Base-by-base conservation (phyloP, 2,113 vertebrate species). In the Opisthocomus hoazin region DNA sequence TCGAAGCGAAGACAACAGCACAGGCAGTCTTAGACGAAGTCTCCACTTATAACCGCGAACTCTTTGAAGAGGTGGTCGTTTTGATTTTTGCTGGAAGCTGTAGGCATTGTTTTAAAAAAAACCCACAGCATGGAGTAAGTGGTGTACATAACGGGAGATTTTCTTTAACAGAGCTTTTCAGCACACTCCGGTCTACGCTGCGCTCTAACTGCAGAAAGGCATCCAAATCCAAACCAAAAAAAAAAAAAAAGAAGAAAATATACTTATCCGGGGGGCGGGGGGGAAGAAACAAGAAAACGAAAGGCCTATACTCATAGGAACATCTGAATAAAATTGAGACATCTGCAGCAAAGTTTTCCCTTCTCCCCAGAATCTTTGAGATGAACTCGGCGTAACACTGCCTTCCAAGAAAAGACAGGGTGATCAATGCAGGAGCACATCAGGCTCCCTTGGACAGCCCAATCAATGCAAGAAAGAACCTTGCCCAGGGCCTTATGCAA, bases 401-500 rank as follows among this genome's bases (percentile, higher is more conserved):
- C 98, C 98, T 99, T 98, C 98, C 97, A 98, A 98, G 98, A 98
- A 98, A 98, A 98, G 97, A 98, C 98, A 99, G 98, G 98, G 98
- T 99, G 99, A 99, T 99, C 99, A 99, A 99, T 99, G 99, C 97
- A 97, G 98, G 98, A 98, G 99, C 98, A 98, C 98, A 99, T 98
- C 98, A 99, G 99, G 98, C 98, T 99, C 98, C 98, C 98, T 98
- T 98, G 99, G 99, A 99, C 99, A 99, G 99, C 98, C 98, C 99
- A 99, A 99, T 99, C 99, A 99, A 99, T 99, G 99, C 98, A 98
- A 99, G 98, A 99, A 99, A 99, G 98, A 99, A 99, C 99, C 99
- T 99, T 99, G 99, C 99, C 99, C 99, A 99, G 99, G 99, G 99
- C 99, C 98, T 99, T 99, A 99, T 99, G 99, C 99, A 99, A 99